Evolutionary conservation across 2,797 vertebrate species (phyloP).

Genomic region (Melanogrammus aeglefinus): DNA sequence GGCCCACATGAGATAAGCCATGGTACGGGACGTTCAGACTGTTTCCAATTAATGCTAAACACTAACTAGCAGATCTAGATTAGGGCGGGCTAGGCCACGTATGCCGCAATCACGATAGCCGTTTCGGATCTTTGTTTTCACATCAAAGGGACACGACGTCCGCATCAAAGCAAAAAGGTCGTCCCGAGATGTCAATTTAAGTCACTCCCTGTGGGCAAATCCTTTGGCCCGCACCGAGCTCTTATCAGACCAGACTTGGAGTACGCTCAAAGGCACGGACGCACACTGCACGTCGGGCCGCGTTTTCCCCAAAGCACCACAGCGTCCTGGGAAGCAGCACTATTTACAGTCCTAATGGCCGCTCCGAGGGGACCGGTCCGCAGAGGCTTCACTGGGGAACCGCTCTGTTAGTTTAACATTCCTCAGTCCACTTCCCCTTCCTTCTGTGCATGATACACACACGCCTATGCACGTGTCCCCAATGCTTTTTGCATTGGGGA

Average conservation of each 20-base stretch:
- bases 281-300: not conserved
- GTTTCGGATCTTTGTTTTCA: conserved; percentile 55
- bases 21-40: conserved; percentile 57
- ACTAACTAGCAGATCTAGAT: conserved; percentile 56
- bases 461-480: not conserved
- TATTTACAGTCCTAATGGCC: not conserved
- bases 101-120: conserved; percentile 66
- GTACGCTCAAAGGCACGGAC: not conserved
- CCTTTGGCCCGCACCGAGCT: conserved; percentile 41
- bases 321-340: not conserved
- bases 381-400: not conserved
- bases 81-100: conserved; percentile 32
- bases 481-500: conserved; percentile 8
- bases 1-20: conserved; percentile 43
- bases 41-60: conserved; percentile 69
- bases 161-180: conserved; percentile 57
- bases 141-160: conserved; percentile 66
- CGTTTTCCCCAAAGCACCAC: not conserved
- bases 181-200: conserved; percentile 53
- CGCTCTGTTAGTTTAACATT: not conserved
- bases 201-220: conserved; percentile 48
- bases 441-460: not conserved
- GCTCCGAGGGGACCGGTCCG: not conserved
- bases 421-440: not conserved
- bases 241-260: conserved; percentile 53